Conservation (phyloP, 2,797 vertebrate species). For the Parauchenoglanis ngamensis region DNA sequence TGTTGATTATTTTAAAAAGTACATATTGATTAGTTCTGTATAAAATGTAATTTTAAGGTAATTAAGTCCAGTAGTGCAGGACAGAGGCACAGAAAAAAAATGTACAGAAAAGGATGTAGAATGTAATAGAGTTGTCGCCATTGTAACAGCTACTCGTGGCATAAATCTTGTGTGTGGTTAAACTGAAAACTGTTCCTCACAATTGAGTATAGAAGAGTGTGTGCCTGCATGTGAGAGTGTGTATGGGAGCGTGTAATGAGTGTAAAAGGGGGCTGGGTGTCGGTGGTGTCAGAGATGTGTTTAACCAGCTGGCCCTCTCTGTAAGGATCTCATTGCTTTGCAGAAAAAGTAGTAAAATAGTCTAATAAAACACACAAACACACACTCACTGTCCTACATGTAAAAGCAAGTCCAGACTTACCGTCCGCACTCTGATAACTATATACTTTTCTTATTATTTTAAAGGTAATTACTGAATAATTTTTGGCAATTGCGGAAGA, state of each 20-base stretch:
- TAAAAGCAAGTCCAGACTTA: background rate
- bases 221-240: background rate
- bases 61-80: too few species aligned
- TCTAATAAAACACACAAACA: background rate
- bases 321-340: constrained; percentile 39
- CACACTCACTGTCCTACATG: background rate
- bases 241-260: background rate
- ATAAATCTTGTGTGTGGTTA: background rate
- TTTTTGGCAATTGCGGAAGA: background rate
- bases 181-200: background rate
- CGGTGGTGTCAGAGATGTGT: constrained; percentile 4
- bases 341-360: background rate
- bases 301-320: constrained; percentile 9
- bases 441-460: background rate
- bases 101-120: background rate
- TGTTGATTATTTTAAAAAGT: background rate
- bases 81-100: background rate
- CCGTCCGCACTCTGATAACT: background rate
- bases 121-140: background rate
- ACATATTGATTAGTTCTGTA: background rate
- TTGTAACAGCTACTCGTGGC: background rate
- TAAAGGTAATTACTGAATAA: background rate
- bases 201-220: background rate
- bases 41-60: background rate
- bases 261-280: constrained; percentile 6